phyloP scores from a whole-genome alignment of 2,113 vertebrate genomes.

The Malurus cyaneus region DNA sequence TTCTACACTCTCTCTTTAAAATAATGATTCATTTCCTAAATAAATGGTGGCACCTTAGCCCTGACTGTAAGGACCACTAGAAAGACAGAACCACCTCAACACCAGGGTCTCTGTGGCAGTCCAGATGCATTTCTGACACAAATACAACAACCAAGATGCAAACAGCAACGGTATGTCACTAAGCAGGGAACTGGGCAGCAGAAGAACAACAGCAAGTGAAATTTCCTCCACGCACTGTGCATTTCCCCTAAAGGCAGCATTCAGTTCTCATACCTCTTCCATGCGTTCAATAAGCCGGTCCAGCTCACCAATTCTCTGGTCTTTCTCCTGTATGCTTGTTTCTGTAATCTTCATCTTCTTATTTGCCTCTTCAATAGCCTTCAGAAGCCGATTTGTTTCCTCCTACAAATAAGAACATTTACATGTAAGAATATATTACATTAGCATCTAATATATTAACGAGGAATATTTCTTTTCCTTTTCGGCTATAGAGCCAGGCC shows the following conservation, averaged over 20 bases:
- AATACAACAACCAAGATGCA: not conserved
- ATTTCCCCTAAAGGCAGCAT: not conserved
- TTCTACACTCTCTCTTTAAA: not conserved
- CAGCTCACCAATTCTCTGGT: conserved; percentile 87
- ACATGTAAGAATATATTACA: not conserved
- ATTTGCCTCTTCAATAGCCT: conserved; percentile 90
- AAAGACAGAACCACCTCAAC: not conserved
- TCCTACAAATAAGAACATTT: conserved; percentile 72
- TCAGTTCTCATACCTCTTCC: conserved; percentile 77
- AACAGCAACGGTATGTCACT: not conserved
- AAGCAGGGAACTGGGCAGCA: not conserved
- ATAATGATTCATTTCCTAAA: not conserved
- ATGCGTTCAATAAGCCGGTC: conserved; percentile 91
- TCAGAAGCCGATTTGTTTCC: conserved; percentile 87
- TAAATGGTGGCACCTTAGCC: not conserved
- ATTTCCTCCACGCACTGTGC: not conserved
- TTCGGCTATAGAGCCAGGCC: not conserved
- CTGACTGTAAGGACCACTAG: not conserved
- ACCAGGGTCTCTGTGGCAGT: not conserved
- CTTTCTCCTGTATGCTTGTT: conserved; percentile 87
- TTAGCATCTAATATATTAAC: not conserved
- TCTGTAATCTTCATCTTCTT: conserved; percentile 81
- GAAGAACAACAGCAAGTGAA: not conserved
- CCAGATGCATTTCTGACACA: not conserved
- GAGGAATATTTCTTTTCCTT: not conserved